Evolutionary conservation across 2,888 invertebrate genomes (phyloP), one percentile per base, ranked within the genome.

Genomic region (Camponotus fellah): DNA sequence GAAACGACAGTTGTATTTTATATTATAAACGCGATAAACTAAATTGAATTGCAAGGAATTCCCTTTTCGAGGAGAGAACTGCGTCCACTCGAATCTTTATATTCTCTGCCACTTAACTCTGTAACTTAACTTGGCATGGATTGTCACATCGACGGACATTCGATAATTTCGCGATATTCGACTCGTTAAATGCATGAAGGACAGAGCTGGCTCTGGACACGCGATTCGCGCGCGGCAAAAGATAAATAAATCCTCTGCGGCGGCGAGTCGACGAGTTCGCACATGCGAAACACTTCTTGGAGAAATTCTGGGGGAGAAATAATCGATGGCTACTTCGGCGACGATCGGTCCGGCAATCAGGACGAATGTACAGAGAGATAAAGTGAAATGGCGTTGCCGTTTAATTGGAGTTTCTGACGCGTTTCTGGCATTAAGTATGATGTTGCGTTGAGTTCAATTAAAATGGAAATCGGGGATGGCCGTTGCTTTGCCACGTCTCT

Each of bases 391-490:
- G 89, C 91, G 91, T 89, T 90, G 91, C 89, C 91, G 91, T 94
- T 94, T 93, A 93, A 94, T 94, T 94, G 91, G 92, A 92, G 91
- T 92, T 92, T 91, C 91, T 90, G 92, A 91, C 91, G 93, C 92
- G 92, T 92, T 92, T 92, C 92, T 93, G 92, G 93, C 93, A 93
- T 94, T 94, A 94, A 94, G 94, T 94, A 94, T 93, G 94, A 94
- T 93, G 93, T 94, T 93, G 92, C 93, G 92, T 93, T 92, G 93
- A 93, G 93, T 94, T 94, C 93, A 94, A 94, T 94, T 94, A 94
- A 94, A 94, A 94, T 94, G 94, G 94, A 94, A 94, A 94, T 94
- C 92, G 93, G 90, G 91, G 90, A 91, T 92, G 88, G 85, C 77
- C 89, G 89, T 89, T 85, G 86, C 80, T 86, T 83, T 84, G 56